Conservation (phyloP, 2,797 vertebrate species). For the Threskiornis aethiopicus region DNA sequence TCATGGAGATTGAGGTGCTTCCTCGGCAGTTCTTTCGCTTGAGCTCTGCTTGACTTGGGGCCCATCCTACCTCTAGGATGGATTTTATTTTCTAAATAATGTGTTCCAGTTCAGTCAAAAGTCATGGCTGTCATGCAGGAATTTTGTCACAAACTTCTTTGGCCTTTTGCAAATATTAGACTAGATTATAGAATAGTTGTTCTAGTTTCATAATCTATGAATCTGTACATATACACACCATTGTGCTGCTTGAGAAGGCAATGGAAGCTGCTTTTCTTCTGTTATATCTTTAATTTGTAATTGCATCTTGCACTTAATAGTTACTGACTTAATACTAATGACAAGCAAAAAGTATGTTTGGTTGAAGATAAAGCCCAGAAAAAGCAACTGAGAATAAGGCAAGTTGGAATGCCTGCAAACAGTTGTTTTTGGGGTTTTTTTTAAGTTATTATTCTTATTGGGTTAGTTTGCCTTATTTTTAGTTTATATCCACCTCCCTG, state of each 20-base stretch:
- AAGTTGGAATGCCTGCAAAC: background rate
- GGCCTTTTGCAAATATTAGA: background rate
- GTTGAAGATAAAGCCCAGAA: background rate
- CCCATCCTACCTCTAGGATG: background rate
- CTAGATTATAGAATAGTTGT: background rate
- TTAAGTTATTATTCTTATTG: background rate
- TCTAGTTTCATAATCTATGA: background rate
- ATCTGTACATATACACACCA: background rate
- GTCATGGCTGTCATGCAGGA: background rate
- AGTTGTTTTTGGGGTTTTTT: background rate
- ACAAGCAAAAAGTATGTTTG: background rate
- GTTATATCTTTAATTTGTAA: background rate
- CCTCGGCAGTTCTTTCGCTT: rapidly evolving
- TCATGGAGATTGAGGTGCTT: background rate
- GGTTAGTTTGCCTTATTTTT: background rate
- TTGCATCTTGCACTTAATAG: background rate
- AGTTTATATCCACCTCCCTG: background rate
- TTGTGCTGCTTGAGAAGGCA: background rate
- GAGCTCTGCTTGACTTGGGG: background rate
- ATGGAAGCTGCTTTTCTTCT: background rate
- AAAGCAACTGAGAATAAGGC: background rate
- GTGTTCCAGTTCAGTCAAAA: background rate
- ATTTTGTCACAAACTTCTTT: background rate
- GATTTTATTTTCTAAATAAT: background rate
- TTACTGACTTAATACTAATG: background rate